phyloP scores from a whole-genome alignment of 2,888 invertebrate species.

The Orthosia incerta region DNA sequence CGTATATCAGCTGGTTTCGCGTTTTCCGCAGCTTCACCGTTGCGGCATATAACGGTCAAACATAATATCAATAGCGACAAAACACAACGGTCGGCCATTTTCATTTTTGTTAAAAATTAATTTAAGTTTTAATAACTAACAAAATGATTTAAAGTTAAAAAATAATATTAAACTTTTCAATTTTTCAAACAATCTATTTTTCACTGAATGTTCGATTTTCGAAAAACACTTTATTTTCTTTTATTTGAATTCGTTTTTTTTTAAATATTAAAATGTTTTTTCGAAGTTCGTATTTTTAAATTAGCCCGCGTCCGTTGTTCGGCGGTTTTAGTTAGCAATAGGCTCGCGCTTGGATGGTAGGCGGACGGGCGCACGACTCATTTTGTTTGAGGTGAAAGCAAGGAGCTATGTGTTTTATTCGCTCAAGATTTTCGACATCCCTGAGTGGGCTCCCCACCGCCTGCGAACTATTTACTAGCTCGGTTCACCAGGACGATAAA shows the following conservation, averaged over 20 bases:
- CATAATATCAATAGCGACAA: conserved; percentile 82
- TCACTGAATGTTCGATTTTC: conserved; percentile 64
- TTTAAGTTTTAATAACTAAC: conserved; percentile 58
- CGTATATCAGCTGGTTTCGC: conserved; percentile 78
- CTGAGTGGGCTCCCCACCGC: conserved; percentile 81
- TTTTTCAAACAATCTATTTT: conserved; percentile 62
- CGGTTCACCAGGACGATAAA: conserved; percentile 65
- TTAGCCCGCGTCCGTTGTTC: conserved; percentile 81
- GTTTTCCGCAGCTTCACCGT: conserved; percentile 83
- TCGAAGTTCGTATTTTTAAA: conserved; percentile 70
- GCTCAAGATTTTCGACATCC: conserved; percentile 88
- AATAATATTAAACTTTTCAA: conserved; percentile 36
- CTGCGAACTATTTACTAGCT: conserved; percentile 73
- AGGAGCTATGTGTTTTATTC: conserved; percentile 87
- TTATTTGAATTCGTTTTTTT: conserved; percentile 51
- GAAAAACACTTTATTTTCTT: conserved; percentile 51
- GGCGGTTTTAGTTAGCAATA: conserved; percentile 80
- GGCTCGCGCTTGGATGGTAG: conserved; percentile 72
- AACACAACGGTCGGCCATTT: conserved; percentile 80
- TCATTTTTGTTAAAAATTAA: conserved; percentile 70
- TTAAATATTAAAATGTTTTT: conserved; percentile 32
- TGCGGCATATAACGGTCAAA: conserved; percentile 79
- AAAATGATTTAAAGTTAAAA: conserved; percentile 53
- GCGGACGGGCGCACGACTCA: conserved; percentile 82
- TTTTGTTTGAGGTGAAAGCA: conserved; percentile 90